These are phyloP conservation scores for Brachyhypopomus gauderio DNA, from an alignment of 2,113 vertebrate species.

Conservation along the genomic window DNA sequence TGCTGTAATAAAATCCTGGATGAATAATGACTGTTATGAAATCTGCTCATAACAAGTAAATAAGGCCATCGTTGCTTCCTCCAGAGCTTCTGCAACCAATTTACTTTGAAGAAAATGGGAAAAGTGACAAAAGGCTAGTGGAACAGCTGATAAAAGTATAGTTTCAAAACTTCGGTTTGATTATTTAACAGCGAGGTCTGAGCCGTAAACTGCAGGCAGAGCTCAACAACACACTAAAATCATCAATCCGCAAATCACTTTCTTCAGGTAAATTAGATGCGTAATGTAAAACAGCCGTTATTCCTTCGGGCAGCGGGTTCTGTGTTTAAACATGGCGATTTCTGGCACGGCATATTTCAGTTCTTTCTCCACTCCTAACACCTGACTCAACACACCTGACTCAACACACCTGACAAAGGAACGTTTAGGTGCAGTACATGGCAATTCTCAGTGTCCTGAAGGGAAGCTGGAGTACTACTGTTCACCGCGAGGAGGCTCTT, in stretches of 20 bases:
- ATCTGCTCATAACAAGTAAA: conserved; percentile 23
- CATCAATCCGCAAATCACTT: background rate
- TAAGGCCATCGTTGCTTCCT: background rate
- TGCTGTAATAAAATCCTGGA: conserved; percentile 15
- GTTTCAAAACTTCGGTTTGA: background rate
- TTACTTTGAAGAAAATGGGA: background rate
- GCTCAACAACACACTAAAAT: conserved; percentile 9
- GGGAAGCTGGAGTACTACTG: no score
- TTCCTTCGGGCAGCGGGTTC: background rate
- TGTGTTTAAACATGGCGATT: background rate
- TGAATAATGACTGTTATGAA: conserved; percentile 27
- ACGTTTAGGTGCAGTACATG: background rate
- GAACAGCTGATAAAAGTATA: background rate
- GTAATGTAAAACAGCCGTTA: no score
- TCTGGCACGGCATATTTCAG: background rate
- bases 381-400: background rate
- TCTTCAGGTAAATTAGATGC: background rate
- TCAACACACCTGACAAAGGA: background rate
- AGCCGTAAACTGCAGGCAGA: background rate
- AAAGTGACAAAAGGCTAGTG: background rate
- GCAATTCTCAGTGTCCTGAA: no score
- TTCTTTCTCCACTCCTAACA: background rate
- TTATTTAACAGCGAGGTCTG: background rate
- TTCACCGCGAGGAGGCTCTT: no score
- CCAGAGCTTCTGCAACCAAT: background rate